Percentiles rank a stretch among this genome's conserved stretches.
Conservation (phyloP, 2,113 vertebrate species). For the Parotia lawesii region DNA sequence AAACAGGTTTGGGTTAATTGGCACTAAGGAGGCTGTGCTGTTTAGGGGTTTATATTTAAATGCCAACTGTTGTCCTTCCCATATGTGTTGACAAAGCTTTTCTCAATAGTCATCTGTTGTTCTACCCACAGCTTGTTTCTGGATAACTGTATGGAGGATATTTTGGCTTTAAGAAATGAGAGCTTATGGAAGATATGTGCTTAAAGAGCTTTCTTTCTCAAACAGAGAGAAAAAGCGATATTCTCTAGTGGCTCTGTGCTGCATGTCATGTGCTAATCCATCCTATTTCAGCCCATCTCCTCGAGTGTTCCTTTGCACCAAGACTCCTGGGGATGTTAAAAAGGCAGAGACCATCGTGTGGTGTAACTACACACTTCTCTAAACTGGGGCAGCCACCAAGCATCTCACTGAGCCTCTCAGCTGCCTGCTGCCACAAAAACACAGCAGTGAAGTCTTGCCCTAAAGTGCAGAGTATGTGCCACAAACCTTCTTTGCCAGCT, state of each 20-base stretch:
- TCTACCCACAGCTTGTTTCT: neutral
- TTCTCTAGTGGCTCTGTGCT: neutral
- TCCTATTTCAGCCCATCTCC: neutral
- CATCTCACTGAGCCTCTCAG: neutral
- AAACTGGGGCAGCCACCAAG: neutral
- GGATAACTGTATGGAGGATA: neutral
- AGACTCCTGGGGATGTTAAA: neutral
- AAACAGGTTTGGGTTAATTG: neutral
- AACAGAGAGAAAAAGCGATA: neutral
- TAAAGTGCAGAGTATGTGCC: fast-evolving
- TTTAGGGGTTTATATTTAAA: neutral
- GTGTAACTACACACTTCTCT: neutral
- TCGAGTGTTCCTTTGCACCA: neutral
- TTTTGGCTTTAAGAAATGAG: neutral
- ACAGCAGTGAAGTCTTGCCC: neutral
- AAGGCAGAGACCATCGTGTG: neutral
- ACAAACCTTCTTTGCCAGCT: neutral
- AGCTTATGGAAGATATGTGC: neutral
- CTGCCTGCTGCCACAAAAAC: neutral
- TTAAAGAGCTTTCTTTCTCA: neutral
- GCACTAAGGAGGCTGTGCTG: neutral
- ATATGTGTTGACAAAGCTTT: neutral
- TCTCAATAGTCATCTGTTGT: neutral
- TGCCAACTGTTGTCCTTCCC: neutral
- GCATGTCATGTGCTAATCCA: neutral